Conservation (phyloP, 2,113 vertebrate genomes). For the Pungitius pungitius region DNA sequence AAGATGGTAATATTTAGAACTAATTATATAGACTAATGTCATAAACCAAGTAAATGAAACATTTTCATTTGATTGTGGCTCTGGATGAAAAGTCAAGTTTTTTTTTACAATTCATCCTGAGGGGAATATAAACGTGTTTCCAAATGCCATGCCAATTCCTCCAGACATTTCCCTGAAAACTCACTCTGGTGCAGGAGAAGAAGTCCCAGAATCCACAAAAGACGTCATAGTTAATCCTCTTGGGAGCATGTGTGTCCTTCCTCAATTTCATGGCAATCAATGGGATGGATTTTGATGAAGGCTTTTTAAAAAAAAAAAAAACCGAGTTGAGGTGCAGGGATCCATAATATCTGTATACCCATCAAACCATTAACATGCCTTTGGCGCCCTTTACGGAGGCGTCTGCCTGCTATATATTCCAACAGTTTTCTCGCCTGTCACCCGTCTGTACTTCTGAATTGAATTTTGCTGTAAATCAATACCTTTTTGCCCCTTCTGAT, state of each 20-base stretch:
- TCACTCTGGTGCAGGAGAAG: background rate
- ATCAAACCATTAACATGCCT: background rate
- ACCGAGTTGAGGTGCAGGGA: background rate
- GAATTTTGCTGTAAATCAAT: background rate
- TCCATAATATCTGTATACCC: background rate
- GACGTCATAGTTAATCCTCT: background rate
- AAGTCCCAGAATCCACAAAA: background rate
- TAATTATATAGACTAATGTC: background rate
- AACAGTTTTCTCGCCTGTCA: background rate
- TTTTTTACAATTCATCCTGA: background rate
- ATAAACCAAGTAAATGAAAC: background rate
- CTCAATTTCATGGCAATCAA: background rate
- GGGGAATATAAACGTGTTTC: background rate
- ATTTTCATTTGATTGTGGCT: background rate
- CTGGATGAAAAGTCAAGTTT: background rate
- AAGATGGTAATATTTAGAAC: background rate
- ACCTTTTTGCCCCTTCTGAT: too few relatives aligned
- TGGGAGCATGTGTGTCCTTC: background rate
- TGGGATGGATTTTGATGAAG: background rate
- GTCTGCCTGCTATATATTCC: background rate
- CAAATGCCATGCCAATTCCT: background rate
- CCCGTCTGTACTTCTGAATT: constrained; percentile 1
- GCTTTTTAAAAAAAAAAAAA: background rate
- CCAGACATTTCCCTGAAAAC: background rate
- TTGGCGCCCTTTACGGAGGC: background rate